Percentiles rank a stretch among this genome's conserved stretches.
Conservation (phyloP, 2,797 vertebrate genomes). For the Sebastes melanostomus region DNA sequence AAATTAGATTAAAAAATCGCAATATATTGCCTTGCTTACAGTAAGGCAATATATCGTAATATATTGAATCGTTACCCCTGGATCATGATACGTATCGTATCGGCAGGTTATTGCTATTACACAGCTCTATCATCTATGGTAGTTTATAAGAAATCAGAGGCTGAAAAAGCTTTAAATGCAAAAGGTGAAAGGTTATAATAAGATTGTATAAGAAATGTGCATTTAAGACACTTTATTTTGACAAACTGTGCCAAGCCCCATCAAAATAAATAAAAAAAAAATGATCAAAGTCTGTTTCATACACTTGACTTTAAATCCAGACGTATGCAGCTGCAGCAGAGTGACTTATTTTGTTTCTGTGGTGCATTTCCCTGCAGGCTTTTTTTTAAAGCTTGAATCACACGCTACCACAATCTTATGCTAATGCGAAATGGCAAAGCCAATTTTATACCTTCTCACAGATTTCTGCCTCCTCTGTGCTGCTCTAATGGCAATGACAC, state of each 20-base stretch:
- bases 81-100: too few relatives aligned
- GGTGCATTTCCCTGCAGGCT: not conserved
- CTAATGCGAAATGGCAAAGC: constrained; percentile 46
- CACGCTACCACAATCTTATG: not conserved
- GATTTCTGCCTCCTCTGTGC: constrained; percentile 12
- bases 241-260: not conserved
- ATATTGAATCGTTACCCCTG: too few relatives aligned
- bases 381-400: constrained; percentile 18
- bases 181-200: not conserved
- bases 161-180: not conserved
- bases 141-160: not conserved
- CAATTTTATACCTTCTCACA: constrained; percentile 37
- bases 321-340: not conserved
- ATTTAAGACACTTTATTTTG: not conserved
- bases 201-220: not conserved
- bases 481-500: constrained; percentile 29
- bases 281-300: not conserved
- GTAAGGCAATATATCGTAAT: too few relatives aligned
- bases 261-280: not conserved
- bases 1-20: too few relatives aligned
- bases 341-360: not conserved
- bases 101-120: too few relatives aligned
- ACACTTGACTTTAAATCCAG: constrained; percentile 37
- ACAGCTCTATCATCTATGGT: too few relatives aligned
- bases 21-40: too few relatives aligned